phyloP scores from a whole-genome alignment of 2,888 invertebrate species.

The Pammene aurita region DNA sequence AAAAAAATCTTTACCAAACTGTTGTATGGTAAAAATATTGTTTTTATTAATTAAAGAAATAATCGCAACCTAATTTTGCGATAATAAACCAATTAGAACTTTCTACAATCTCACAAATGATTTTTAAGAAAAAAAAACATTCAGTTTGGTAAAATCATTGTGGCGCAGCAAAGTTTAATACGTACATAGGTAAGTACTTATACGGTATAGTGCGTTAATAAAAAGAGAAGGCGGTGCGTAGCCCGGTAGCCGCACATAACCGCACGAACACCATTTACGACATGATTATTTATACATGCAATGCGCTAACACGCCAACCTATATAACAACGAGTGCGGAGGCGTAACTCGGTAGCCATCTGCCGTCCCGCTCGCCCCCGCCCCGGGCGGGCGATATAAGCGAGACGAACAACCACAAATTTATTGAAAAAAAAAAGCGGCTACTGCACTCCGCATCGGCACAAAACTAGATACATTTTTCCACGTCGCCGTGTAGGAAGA shows the following conservation, averaged over 20 bases:
- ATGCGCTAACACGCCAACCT: slow-evolving; percentile 80
- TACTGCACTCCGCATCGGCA: slow-evolving; percentile 82
- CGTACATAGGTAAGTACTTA: slow-evolving; percentile 11
- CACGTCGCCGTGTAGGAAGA: slow-evolving; percentile 71
- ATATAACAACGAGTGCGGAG: slow-evolving; percentile 82
- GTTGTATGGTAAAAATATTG: too few species aligned
- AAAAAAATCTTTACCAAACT: too few species aligned
- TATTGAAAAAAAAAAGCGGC: slow-evolving; percentile 81
- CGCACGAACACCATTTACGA: slow-evolving; percentile 77
- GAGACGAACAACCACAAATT: slow-evolving; percentile 82
- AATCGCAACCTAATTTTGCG: too few species aligned
- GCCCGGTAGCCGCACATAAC: slow-evolving; percentile 75
- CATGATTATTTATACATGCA: slow-evolving; percentile 78
- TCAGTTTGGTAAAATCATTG: slow-evolving; percentile 5
- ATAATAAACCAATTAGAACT: slow-evolving; percentile 40
- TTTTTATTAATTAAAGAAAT: too few species aligned
- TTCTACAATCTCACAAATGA: slow-evolving; percentile 17
- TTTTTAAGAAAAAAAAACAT: background rate
- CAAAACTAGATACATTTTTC: slow-evolving; percentile 84
- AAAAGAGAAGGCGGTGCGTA: slow-evolving; percentile 69
- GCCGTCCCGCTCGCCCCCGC: slow-evolving; percentile 74
- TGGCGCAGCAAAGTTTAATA: background rate
- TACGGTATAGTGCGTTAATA: slow-evolving; percentile 49
- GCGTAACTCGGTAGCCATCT: slow-evolving; percentile 82
- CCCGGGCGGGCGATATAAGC: slow-evolving; percentile 76